Evolutionary conservation across 2,113 vertebrate species (phyloP).

Genomic region (human): DNA sequence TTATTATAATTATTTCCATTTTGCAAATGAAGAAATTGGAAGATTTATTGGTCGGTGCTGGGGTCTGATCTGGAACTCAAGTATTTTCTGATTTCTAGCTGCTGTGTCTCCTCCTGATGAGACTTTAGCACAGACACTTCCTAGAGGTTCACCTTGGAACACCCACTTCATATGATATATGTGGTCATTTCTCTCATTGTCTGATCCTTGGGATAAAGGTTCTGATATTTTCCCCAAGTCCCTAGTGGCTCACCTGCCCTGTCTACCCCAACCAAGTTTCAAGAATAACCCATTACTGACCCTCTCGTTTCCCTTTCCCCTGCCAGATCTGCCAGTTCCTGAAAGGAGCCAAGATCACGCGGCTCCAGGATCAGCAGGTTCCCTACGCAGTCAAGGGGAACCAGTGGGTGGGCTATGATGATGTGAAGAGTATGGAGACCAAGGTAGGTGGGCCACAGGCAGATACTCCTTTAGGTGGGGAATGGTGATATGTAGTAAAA

Average conservation of each 20-base stretch:
- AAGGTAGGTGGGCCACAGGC: slow-evolving; percentile 80
- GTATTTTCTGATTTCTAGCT: background rate
- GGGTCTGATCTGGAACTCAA: background rate
- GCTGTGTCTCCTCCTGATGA: background rate
- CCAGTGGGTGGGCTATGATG: slow-evolving; percentile 87
- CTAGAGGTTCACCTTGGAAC: background rate
- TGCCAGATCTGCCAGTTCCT: slow-evolving; percentile 84
- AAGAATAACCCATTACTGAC: background rate
- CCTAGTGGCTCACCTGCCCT: background rate
- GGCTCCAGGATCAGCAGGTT: slow-evolving; percentile 85
- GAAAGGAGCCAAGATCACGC: slow-evolving; percentile 60
- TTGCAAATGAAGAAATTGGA: background rate
- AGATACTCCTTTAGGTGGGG: background rate
- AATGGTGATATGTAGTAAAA: background rate
- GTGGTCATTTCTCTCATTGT: background rate
- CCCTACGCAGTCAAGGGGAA: slow-evolving; percentile 84
- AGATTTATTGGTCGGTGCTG: background rate
- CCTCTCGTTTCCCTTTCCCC: background rate
- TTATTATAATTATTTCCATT: background rate
- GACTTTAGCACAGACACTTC: background rate
- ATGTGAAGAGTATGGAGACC: slow-evolving; percentile 79
- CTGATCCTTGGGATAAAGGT: background rate
- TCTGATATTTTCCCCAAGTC: background rate
- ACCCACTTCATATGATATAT: background rate
- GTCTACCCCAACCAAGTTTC: background rate